Percentiles rank a stretch among this genome's conserved stretches.
Evolutionary conservation across 2,888 invertebrate species (phyloP).

Genomic region (Cyclophora punctaria): DNA sequence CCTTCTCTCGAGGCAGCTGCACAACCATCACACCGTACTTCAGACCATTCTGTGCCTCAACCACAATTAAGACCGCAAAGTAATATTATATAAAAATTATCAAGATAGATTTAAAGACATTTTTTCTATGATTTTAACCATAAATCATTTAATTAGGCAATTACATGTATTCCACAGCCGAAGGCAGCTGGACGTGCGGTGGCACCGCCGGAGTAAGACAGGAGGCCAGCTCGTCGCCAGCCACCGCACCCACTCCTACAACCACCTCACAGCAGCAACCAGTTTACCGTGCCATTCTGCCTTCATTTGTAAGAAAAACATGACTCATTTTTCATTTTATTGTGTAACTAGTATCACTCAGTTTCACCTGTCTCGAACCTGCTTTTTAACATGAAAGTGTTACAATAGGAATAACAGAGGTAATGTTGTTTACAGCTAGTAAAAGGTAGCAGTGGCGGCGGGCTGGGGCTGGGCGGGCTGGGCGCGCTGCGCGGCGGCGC

Average conservation of each 20-base stretch:
- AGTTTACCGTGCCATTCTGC: slow-evolving; percentile 84
- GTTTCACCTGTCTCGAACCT: too few relatives aligned
- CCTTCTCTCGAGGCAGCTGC: slow-evolving; percentile 83
- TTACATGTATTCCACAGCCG: slow-evolving; percentile 67
- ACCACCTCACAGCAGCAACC: slow-evolving; percentile 76
- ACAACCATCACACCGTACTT: slow-evolving; percentile 77
- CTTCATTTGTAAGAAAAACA: slow-evolving; percentile 79
- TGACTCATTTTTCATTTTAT: too few relatives aligned
- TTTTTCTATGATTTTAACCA: too few relatives aligned
- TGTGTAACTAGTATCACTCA: too few relatives aligned
- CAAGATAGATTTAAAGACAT: too few relatives aligned
- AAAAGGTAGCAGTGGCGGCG: slow-evolving; percentile 66
- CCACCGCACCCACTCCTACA: slow-evolving; percentile 67
- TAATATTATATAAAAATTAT: slow-evolving; percentile 19
- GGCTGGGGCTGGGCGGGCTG: slow-evolving; percentile 61
- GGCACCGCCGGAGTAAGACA: slow-evolving; percentile 78
- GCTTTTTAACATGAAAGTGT: background rate
- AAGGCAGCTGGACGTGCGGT: slow-evolving; percentile 93
- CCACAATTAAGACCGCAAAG: slow-evolving; percentile 70
- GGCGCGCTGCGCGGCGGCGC: slow-evolving; percentile 49
- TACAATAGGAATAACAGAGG: background rate
- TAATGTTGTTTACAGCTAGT: slow-evolving; percentile 41
- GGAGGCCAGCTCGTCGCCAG: slow-evolving; percentile 73
- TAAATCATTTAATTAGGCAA: background rate
- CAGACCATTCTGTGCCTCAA: slow-evolving; percentile 56